A percentile compares a stretch with the other conserved stretches of the same genome.
Conservation (phyloP, 2,888 invertebrate species). For the Dioctria rufipes region DNA sequence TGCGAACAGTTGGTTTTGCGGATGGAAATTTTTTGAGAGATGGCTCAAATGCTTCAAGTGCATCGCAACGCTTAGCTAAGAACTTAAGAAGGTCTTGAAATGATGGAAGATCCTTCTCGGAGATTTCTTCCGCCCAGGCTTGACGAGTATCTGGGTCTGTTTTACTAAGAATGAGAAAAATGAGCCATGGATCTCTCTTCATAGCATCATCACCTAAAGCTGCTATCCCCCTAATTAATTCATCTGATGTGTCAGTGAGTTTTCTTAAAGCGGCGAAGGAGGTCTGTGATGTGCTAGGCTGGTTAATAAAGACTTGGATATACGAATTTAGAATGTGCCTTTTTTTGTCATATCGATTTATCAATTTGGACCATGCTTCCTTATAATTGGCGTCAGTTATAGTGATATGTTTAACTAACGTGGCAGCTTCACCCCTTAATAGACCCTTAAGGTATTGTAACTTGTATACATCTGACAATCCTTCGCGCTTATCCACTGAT, state of each 20-base stretch:
- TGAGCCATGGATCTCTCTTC: conserved; percentile 1
- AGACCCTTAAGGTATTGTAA: conserved; percentile 22
- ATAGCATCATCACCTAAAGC: conserved; percentile 21
- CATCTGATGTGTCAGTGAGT: background rate
- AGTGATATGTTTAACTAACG: background rate
- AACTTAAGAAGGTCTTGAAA: background rate
- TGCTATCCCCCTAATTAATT: conserved; percentile 15
- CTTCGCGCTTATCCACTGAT: background rate
- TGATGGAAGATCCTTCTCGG: background rate
- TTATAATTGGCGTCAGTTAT: background rate
- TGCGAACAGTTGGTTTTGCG: background rate
- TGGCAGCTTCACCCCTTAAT: background rate
- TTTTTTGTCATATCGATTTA: background rate
- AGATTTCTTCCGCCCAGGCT: background rate
- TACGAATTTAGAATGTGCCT: background rate
- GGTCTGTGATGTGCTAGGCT: background rate
- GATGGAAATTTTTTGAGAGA: background rate
- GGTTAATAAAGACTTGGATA: background rate
- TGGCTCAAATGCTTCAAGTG: background rate
- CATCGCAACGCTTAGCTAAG: conserved; percentile 18
- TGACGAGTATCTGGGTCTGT: conserved; percentile 2
- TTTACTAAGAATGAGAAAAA: conserved; percentile 1
- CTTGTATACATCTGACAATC: background rate
- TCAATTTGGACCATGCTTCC: background rate
- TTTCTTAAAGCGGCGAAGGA: background rate